Base-by-base conservation (phyloP, 2,888 invertebrate species). In the Drosophila fulvimacula region DNA sequence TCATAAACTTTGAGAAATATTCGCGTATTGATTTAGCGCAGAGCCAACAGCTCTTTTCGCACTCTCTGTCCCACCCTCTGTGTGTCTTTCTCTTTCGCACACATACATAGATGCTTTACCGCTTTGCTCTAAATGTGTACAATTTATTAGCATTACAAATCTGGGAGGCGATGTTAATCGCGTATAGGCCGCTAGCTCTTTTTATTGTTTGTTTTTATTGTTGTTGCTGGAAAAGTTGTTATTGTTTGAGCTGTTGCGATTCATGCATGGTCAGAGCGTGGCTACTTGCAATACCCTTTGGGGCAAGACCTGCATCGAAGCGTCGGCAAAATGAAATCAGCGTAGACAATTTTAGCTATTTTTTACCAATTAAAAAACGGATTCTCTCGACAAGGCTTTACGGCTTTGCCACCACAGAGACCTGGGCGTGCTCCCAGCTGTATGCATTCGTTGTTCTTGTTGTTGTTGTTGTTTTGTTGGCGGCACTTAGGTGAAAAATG, bases 301-400 rank as follows among this genome's bases (percentile, higher is more conserved):
- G 76, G 69, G 65, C 70, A 67, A 52, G 53, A 57, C 68, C 57
- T 53, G 48, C 62, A 41, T 39, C 48, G 39, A 21, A 19, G 24
- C 30, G 61, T 49, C 52, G 44, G 66, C 62, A 73, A 70, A 73
- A 27, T 52, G 24, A 52, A 79, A 79, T 73, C 75, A 70, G 87
- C 85, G 85, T 82, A 57, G 74, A 77, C 72, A 79, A 84, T 87
- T 81, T 76, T 55, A 73, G 81, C 74, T 84, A 85, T 85, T 85
- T 85, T 85, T 82, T 82, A 85, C 85, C 85, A 85, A 85, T 85
- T 85, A 85, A 85, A 85, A 85, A 87, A 87, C 82, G 74, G 87
- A 87, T 85, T 85, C 84, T 81, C 69, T 55, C 69, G 46, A 69
- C 73, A 74, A 79, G 84, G 82, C 72, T 79, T 71, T 74, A 84